Conservation (phyloP, 2,113 vertebrate genomes). For the Hystrix brachyura region DNA sequence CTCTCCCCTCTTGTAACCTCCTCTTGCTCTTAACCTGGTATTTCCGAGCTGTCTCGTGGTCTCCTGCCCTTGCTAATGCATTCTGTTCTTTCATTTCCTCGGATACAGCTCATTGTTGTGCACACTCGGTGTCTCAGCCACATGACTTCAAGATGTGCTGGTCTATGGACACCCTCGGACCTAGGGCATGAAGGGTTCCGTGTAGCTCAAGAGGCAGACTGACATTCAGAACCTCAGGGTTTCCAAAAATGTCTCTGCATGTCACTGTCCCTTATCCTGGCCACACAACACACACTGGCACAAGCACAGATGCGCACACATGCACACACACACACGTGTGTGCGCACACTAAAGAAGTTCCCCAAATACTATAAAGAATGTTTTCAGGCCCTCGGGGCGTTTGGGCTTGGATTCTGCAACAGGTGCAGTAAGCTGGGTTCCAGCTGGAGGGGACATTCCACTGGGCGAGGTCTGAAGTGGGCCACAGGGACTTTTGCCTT, state of each 20-base stretch:
- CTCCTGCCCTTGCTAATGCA: neutral
- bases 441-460: constrained; percentile 24
- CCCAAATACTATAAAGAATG: constrained; percentile 47
- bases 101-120: constrained; percentile 41
- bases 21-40: neutral
- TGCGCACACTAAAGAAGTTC: neutral
- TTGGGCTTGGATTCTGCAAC: constrained; percentile 45
- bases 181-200: neutral
- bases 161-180: constrained; percentile 9
- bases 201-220: neutral
- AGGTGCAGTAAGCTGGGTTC: constrained; percentile 48
- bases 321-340: neutral
- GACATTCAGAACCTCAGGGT: neutral
- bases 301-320: neutral
- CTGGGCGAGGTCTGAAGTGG: constrained; percentile 35
- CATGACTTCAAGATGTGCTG: constrained; percentile 60
- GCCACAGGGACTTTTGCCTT: neutral
- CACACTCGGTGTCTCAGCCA: constrained; percentile 54
- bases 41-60: neutral
- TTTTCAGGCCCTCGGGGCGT: constrained; percentile 8
- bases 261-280: neutral
- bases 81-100: constrained; percentile 51
- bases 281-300: neutral
- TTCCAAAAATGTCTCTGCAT: constrained; percentile 33
- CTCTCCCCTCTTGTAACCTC: neutral